A percentile compares a stretch with the other conserved stretches of the same genome.
phyloP scores from a whole-genome alignment of 1,140 invertebrate genomes.

The Lasioglossum albipes region DNA sequence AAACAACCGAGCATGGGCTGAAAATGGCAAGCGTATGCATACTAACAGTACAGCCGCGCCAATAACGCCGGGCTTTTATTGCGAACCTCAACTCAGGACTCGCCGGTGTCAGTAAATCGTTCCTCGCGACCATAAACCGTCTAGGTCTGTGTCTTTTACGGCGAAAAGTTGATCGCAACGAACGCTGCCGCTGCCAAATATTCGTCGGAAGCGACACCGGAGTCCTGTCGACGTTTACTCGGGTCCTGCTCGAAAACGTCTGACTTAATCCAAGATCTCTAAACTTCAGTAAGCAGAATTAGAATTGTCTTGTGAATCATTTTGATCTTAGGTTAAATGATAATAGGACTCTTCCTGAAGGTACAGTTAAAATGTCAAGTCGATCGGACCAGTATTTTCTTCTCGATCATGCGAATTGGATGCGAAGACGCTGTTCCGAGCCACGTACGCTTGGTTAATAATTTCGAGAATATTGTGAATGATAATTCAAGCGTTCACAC shows the following conservation, averaged over 20 bases:
- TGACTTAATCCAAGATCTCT: background rate
- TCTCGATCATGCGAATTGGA: too few species aligned
- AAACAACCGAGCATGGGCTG: background rate
- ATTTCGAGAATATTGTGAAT: too few species aligned
- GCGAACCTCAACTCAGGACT: background rate
- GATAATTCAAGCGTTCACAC: too few species aligned
- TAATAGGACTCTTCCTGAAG: too few species aligned
- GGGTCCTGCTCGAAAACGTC: background rate
- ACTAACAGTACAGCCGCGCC: background rate
- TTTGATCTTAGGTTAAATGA: too few species aligned
- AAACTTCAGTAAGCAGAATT: too few species aligned
- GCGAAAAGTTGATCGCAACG: background rate
- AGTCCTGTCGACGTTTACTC: too few species aligned
- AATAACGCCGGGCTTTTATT: slow-evolving; percentile 14
- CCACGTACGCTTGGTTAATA: too few species aligned
- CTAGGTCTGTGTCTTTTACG: background rate
- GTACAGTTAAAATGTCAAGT: too few species aligned
- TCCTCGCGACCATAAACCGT: background rate
- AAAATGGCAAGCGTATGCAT: background rate
- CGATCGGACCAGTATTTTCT: too few species aligned
- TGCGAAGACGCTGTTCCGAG: too few species aligned
- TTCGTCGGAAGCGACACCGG: background rate
- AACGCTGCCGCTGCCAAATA: slow-evolving; percentile 26
- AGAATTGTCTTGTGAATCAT: too few species aligned
- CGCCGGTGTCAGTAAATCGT: background rate